Evolutionary conservation across 1,140 invertebrate species (phyloP).

Genomic region (Stratiolaelaps scimitus): DNA sequence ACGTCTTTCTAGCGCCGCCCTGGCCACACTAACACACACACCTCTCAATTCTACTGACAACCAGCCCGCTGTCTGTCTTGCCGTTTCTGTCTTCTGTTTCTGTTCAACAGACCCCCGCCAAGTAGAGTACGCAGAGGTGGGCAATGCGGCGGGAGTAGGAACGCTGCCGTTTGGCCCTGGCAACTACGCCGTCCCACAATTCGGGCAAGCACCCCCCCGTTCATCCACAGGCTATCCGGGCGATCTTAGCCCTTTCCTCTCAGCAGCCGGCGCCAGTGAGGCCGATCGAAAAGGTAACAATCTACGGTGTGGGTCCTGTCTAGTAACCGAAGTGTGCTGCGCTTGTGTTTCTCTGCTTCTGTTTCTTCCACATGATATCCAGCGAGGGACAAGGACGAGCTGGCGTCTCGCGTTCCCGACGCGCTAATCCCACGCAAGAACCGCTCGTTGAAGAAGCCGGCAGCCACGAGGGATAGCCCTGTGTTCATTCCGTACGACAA

Average conservation of each 20-base stretch:
- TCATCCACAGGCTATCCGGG: conserved; percentile 20
- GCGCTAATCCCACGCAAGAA: conserved; percentile 17
- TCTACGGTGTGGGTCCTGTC: too few species aligned
- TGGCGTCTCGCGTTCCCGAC: conserved; percentile 18
- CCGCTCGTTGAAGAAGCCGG: conserved; percentile 19
- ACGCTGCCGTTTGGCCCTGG: neutral
- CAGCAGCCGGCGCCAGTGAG: conserved; percentile 7
- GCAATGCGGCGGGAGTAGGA: conserved; percentile 11
- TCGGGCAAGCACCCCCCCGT: neutral
- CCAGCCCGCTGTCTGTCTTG: too few species aligned
- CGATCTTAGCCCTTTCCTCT: conserved; percentile 25
- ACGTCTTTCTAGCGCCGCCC: too few species aligned
- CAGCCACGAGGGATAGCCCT: conserved; percentile 3
- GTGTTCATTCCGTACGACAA: conserved; percentile 13
- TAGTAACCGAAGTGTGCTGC: too few species aligned
- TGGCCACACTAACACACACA: too few species aligned
- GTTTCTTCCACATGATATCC: neutral
- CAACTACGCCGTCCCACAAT: conserved; percentile 20
- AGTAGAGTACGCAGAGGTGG: conserved; percentile 27
- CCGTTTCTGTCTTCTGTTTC: neutral
- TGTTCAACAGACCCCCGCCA: conserved; percentile 25
- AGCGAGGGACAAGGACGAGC: conserved; percentile 20
- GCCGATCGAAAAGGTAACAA: conserved; percentile 26
- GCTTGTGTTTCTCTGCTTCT: too few species aligned
- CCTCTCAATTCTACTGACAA: too few species aligned